These are phyloP conservation scores for Anguilla marmorata DNA, from an alignment of 2,797 vertebrate species.

Conservation along the genomic window DNA sequence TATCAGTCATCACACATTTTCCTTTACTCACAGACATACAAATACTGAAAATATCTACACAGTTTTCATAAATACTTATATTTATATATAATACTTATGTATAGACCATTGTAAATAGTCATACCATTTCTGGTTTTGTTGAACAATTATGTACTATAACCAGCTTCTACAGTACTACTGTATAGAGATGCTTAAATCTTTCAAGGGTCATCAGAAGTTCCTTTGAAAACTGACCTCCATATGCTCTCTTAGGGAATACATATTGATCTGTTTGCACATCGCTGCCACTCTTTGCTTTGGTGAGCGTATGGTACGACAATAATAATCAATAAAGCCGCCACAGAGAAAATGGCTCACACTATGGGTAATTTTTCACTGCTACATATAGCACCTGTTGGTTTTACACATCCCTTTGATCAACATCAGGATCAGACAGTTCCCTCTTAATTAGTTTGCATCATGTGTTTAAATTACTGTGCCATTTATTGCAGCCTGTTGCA, in stretches of 20 bases:
- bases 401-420: constrained; percentile 18
- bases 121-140: neutral
- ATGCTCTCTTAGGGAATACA: neutral
- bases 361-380: constrained; percentile 2
- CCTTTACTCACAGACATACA: too few relatives aligned
- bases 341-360: constrained; percentile 10
- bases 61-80: neutral
- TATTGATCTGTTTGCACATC: constrained; percentile 34
- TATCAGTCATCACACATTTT: too few relatives aligned
- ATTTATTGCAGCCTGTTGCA: neutral
- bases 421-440: neutral
- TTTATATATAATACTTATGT: too few relatives aligned
- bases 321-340: constrained; percentile 29
- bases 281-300: constrained; percentile 31
- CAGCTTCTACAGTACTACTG: neutral
- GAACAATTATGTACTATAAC: neutral
- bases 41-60: neutral
- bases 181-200: neutral
- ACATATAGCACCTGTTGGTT: constrained; percentile 23
- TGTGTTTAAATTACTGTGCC: neutral
- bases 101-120: neutral
- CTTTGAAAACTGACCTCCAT: constrained; percentile 27
- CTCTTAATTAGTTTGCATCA: neutral
- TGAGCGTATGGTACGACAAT: constrained; percentile 22
- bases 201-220: constrained; percentile 11